A percentile compares a stretch with the other conserved stretches of the same genome.
Conservation (phyloP, 2,113 vertebrate species). For the Corythornis cristatus region DNA sequence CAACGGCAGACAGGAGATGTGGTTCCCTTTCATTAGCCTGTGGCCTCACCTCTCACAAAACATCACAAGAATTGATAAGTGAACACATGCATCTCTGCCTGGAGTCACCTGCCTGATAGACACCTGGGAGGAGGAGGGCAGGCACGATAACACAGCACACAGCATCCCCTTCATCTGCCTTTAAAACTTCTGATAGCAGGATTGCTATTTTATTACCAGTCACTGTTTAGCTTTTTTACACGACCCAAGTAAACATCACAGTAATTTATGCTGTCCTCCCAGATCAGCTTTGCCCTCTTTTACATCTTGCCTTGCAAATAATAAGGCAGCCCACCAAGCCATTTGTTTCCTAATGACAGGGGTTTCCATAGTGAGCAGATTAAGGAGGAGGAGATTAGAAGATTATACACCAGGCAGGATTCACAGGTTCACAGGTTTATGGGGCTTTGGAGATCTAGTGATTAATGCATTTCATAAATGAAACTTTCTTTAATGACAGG, state of each 20-base stretch:
- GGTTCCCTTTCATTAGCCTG: background rate
- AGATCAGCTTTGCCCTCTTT: slow-evolving; percentile 37
- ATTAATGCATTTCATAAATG: slow-evolving; percentile 59
- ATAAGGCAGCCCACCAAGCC: slow-evolving; percentile 63
- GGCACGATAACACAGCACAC: slow-evolving; percentile 30
- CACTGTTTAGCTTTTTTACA: slow-evolving; percentile 60
- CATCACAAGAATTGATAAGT: background rate
- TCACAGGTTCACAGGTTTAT: slow-evolving; percentile 54
- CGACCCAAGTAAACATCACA: slow-evolving; percentile 19
- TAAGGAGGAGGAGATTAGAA: slow-evolving; percentile 67
- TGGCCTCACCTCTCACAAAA: background rate
- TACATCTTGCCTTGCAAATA: slow-evolving; percentile 63
- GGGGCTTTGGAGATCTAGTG: slow-evolving; percentile 55
- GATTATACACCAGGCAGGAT: slow-evolving; percentile 67
- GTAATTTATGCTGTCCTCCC: slow-evolving; percentile 56
- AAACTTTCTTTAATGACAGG: slow-evolving; percentile 20
- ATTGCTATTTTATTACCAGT: slow-evolving; percentile 56
- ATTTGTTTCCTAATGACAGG: slow-evolving; percentile 73
- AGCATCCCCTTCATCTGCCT: slow-evolving; percentile 58
- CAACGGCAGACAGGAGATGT: rapidly evolving
- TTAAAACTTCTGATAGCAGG: slow-evolving; percentile 62
- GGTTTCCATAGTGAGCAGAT: slow-evolving; percentile 68
- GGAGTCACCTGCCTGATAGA: slow-evolving; percentile 52
- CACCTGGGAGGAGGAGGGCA: slow-evolving; percentile 26
- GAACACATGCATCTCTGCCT: background rate